These are phyloP conservation scores for Oenanthe oenanthe DNA, from an alignment of 2,113 vertebrate genomes.

Conservation along the genomic window DNA sequence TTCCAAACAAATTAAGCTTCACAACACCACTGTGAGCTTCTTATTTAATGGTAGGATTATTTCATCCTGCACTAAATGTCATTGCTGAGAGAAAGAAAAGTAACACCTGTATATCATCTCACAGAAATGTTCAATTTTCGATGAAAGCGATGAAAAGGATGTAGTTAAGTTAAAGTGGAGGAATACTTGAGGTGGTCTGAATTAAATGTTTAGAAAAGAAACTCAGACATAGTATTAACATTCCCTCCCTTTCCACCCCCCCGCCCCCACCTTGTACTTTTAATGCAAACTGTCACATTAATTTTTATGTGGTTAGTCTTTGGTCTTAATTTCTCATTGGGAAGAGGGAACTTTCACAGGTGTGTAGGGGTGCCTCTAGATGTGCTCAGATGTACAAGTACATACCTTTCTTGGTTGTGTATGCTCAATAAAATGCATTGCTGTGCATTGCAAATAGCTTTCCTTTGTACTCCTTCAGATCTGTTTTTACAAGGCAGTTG, in stretches of 20 bases:
- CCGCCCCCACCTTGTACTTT: neutral
- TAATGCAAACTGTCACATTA: neutral
- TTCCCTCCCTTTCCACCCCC: neutral
- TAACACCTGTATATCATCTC: slow-evolving; percentile 61
- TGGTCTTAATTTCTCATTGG: neutral
- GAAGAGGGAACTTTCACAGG: neutral
- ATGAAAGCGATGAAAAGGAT: slow-evolving; percentile 17
- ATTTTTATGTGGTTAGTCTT: slow-evolving; percentile 12
- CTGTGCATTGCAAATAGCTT: slow-evolving; percentile 2
- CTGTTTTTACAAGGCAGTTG: slow-evolving; percentile 38
- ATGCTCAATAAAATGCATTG: slow-evolving; percentile 14
- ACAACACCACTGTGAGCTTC: slow-evolving; percentile 51
- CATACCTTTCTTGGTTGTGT: slow-evolving; percentile 5
- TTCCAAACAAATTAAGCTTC: slow-evolving; percentile 67
- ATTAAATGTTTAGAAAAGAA: slow-evolving; percentile 14
- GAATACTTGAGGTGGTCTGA: slow-evolving; percentile 3
- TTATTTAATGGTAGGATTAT: slow-evolving; percentile 53
- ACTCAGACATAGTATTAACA: neutral
- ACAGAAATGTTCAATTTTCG: neutral
- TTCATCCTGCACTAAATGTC: slow-evolving; percentile 39
- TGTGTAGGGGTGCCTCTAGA: neutral
- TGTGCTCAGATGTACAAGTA: slow-evolving; percentile 22
- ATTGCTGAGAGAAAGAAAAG: slow-evolving; percentile 39
- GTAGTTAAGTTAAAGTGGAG: neutral
- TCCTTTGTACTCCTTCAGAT: slow-evolving; percentile 50